Conservation (phyloP, 2,113 vertebrate genomes). For the Myrmophylax atrothorax region DNA sequence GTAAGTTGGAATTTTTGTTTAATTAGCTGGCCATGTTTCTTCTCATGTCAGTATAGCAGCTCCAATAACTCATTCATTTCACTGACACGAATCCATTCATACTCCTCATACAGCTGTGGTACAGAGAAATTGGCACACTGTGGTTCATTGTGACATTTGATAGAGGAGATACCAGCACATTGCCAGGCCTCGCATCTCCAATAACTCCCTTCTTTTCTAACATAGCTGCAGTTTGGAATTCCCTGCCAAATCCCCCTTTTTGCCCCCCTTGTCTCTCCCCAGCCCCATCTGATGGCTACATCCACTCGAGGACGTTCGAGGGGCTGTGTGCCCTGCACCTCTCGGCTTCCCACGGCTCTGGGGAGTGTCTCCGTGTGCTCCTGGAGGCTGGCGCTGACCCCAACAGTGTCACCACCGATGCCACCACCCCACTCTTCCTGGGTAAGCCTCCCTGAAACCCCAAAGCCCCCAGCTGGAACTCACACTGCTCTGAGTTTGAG, state of each 20-base stretch:
- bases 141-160: no score
- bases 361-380: conserved; percentile 75
- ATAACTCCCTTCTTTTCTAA: not conserved
- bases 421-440: conserved; percentile 86
- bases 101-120: no score
- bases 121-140: not conserved
- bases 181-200: not conserved
- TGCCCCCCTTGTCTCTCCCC: not conserved
- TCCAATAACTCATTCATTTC: no score
- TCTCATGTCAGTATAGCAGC: no score
- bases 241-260: not conserved
- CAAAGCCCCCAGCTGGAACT: not conserved
- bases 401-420: conserved; percentile 82
- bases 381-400: conserved; percentile 80
- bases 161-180: not conserved
- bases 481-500: not conserved
- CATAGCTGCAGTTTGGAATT: not conserved
- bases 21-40: no score
- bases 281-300: conserved; percentile 75
- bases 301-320: conserved; percentile 85
- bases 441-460: conserved; percentile 70
- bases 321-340: conserved; percentile 85
- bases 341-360: conserved; percentile 80
- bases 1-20: no score
- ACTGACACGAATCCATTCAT: no score